Percentiles rank a stretch among this genome's conserved stretches.
Conservation (phyloP, 2,797 vertebrate species). For the Lates japonicus region DNA sequence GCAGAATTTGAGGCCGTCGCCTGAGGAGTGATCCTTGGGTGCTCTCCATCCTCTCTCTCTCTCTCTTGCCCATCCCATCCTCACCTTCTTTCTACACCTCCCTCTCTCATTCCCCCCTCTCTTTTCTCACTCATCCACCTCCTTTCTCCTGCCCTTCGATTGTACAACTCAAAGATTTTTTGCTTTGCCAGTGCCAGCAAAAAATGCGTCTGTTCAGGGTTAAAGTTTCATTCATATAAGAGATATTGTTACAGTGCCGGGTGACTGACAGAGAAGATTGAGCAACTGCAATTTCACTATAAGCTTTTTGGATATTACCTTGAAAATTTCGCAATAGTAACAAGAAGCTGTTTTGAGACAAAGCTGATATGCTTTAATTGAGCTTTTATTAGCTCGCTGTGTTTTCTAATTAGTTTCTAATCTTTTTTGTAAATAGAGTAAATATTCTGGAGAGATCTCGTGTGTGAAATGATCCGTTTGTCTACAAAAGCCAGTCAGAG, state of each 20-base stretch:
- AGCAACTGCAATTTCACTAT: slow-evolving; percentile 36
- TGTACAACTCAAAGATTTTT: slow-evolving; percentile 44
- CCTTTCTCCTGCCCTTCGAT: slow-evolving; percentile 35
- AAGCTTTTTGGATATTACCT: slow-evolving; percentile 59
- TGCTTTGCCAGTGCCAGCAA: slow-evolving; percentile 53
- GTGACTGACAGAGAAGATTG: slow-evolving; percentile 56
- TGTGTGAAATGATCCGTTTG: slow-evolving; percentile 70
- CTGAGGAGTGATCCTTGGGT: too few species aligned
- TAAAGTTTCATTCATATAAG: slow-evolving; percentile 67
- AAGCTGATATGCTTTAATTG: slow-evolving; percentile 47
- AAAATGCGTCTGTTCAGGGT: slow-evolving; percentile 51
- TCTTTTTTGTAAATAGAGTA: slow-evolving; percentile 48
- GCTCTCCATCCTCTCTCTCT: slow-evolving; percentile 7
- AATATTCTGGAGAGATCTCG: slow-evolving; percentile 56
- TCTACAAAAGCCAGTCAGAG: slow-evolving; percentile 53
- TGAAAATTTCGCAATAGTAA: slow-evolving; percentile 29
- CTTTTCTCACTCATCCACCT: slow-evolving; percentile 25
- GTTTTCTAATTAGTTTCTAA: slow-evolving; percentile 60
- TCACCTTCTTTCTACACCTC: slow-evolving; percentile 39
- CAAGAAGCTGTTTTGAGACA: slow-evolving; percentile 42
- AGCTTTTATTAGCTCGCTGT: slow-evolving; percentile 54
- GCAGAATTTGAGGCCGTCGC: slow-evolving; percentile 80
- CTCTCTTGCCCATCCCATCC: not conserved
- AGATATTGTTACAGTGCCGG: slow-evolving; percentile 60
- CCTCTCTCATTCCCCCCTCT: slow-evolving; percentile 20